Percentiles rank a stretch among this genome's conserved stretches.
These are phyloP conservation scores for Leptodactylus fallax DNA, from an alignment of 2,797 vertebrate species.

Conservation along the genomic window DNA sequence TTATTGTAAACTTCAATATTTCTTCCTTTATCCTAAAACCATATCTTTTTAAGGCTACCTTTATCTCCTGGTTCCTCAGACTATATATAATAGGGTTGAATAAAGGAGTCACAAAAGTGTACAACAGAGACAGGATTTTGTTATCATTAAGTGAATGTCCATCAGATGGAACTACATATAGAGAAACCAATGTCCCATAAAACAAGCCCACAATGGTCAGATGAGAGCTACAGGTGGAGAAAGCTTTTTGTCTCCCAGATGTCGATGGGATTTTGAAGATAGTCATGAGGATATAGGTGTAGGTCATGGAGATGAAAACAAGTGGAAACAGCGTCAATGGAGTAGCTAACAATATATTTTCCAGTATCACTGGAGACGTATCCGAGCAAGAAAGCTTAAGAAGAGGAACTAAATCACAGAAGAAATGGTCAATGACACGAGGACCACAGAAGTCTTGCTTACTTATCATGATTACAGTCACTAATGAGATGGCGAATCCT, in stretches of 20 bases:
- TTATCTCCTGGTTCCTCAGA: constrained; percentile 47
- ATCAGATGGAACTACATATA: constrained; percentile 22
- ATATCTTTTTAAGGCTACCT: constrained; percentile 22
- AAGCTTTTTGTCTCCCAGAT: constrained; percentile 49
- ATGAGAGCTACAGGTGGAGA: constrained; percentile 63
- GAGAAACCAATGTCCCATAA: constrained; percentile 41
- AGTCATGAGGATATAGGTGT: constrained; percentile 62
- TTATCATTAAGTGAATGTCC: constrained; percentile 29
- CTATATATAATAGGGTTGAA: constrained; percentile 54
- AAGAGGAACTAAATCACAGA: constrained; percentile 70
- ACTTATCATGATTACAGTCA: constrained; percentile 55
- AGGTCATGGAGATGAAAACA: constrained; percentile 66
- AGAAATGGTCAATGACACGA: constrained; percentile 67
- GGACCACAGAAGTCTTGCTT: constrained; percentile 46
- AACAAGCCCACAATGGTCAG: constrained; percentile 54
- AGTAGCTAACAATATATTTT: constrained; percentile 63
- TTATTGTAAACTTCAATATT: no score
- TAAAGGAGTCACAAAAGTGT: constrained; percentile 43
- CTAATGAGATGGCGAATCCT: constrained; percentile 62
- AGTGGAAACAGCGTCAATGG: constrained; percentile 64
- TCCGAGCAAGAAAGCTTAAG: constrained; percentile 64
- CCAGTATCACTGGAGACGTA: constrained; percentile 30
- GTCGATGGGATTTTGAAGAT: constrained; percentile 67
- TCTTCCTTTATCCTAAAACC: not conserved
- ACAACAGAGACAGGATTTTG: constrained; percentile 41